phyloP scores from a whole-genome alignment of 2,797 vertebrate species.

The Tachyglossus aculeatus region DNA sequence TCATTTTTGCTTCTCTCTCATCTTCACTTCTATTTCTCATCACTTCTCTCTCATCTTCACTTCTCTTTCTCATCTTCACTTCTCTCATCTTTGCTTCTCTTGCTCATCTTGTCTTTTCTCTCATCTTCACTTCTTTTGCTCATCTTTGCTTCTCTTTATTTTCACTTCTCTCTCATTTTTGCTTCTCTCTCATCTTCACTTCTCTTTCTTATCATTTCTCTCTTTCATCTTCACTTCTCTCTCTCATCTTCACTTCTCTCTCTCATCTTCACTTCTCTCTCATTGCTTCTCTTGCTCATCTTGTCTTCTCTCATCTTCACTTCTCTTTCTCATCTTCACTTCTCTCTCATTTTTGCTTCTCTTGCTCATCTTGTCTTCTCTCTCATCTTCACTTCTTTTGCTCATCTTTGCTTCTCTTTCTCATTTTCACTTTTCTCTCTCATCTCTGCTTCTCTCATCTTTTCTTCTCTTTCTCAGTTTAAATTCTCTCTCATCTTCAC shows the following conservation, averaged over 20 bases:
- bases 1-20: too few species aligned
- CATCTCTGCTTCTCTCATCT: not conserved
- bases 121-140: not conserved
- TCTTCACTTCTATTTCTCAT: not conserved
- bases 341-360: too few species aligned
- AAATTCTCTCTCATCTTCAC: constrained; percentile 7
- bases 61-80: not conserved
- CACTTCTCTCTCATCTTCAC: not conserved
- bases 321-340: too few species aligned
- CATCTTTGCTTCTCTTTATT: not conserved
- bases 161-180: too few species aligned
- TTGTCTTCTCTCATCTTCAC: constrained; percentile 53
- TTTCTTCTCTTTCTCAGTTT: constrained; percentile 11
- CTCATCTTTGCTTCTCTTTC: constrained; percentile 49
- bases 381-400: too few species aligned
- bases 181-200: not conserved
- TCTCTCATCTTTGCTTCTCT: too few species aligned
- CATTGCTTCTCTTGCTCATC: too few species aligned
- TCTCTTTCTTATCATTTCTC: too few species aligned
- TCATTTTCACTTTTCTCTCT: not conserved
- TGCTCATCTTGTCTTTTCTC: too few species aligned
- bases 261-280: not conserved
- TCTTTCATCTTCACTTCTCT: too few species aligned
- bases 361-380: too few species aligned
- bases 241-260: too few species aligned